Evolutionary conservation across 2,113 vertebrate species (phyloP).

Genomic region (Brachypteracias leptosomus): DNA sequence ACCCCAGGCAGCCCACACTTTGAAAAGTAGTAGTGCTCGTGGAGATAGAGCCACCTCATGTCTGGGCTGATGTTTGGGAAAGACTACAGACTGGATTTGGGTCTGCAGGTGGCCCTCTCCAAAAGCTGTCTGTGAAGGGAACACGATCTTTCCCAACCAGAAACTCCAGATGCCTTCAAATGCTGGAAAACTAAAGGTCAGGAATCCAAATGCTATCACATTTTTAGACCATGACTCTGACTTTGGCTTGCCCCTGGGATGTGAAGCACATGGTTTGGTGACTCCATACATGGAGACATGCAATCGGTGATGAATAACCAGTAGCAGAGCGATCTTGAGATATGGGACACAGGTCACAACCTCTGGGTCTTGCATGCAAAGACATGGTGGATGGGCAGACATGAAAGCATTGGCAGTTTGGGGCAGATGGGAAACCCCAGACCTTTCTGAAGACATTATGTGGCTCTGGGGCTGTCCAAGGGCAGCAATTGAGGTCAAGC

Average conservation of each 20-base stretch:
- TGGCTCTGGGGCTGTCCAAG: neutral
- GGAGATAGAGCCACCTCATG: neutral
- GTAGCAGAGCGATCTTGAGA: neutral
- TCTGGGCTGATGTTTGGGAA: neutral
- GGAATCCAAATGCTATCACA: neutral
- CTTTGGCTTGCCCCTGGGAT: neutral
- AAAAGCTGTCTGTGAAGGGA: neutral
- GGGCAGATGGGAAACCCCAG: neutral
- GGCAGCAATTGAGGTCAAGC: neutral
- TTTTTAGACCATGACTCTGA: neutral
- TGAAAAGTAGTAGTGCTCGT: neutral
- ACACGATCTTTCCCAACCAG: neutral
- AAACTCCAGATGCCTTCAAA: neutral
- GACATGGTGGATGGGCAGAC: fast-evolving
- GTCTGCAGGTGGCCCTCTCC: neutral
- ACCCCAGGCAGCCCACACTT: neutral
- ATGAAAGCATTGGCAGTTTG: neutral
- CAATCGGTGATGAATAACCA: neutral
- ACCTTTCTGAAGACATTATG: neutral
- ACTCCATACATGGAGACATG: neutral
- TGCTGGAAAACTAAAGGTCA: neutral
- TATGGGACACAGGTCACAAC: fast-evolving
- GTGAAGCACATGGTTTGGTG: neutral
- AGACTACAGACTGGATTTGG: neutral
- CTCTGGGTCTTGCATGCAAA: fast-evolving